These are phyloP conservation scores for Euthynnus affinis DNA, from an alignment of 2,797 vertebrate genomes.

Conservation along the genomic window DNA sequence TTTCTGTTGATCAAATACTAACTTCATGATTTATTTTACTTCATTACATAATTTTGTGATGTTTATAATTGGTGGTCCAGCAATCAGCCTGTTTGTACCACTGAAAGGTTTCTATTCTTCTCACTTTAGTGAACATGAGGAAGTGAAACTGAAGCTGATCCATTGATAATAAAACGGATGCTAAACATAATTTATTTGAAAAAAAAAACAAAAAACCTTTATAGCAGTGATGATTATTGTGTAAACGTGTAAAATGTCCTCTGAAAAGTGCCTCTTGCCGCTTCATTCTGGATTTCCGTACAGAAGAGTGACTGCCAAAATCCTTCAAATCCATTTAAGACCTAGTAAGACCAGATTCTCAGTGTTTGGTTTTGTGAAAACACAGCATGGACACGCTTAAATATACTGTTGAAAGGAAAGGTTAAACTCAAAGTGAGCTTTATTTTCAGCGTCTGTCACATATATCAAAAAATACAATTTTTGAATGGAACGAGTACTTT, in stretches of 20 bases:
- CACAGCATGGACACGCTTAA: slow-evolving; percentile 22
- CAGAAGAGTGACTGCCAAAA: background rate
- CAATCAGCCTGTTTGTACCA: background rate
- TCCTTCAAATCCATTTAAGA: background rate
- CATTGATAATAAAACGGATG: background rate
- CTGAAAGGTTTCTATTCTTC: background rate
- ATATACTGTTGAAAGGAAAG: slow-evolving; percentile 18
- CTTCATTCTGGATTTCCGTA: slow-evolving; percentile 5
- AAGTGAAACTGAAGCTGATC: slow-evolving; percentile 2
- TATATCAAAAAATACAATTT: slow-evolving; percentile 18
- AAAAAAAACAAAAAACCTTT: background rate
- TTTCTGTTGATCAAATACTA: background rate
- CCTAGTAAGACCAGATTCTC: background rate
- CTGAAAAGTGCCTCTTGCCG: background rate
- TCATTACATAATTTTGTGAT: background rate
- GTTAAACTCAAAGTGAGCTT: slow-evolving; percentile 4
- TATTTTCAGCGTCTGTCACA: slow-evolving; percentile 6
- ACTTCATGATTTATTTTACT: background rate
- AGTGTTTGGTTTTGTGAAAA: slow-evolving; percentile 2
- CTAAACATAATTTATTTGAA: background rate
- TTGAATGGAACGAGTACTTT: slow-evolving; percentile 21
- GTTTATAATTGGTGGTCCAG: background rate
- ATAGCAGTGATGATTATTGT: background rate
- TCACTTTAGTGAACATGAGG: background rate
- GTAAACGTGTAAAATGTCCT: background rate